These are phyloP conservation scores for Prionailurus bengalensis DNA, from an alignment of 2,113 vertebrate species.

Conservation along the genomic window DNA sequence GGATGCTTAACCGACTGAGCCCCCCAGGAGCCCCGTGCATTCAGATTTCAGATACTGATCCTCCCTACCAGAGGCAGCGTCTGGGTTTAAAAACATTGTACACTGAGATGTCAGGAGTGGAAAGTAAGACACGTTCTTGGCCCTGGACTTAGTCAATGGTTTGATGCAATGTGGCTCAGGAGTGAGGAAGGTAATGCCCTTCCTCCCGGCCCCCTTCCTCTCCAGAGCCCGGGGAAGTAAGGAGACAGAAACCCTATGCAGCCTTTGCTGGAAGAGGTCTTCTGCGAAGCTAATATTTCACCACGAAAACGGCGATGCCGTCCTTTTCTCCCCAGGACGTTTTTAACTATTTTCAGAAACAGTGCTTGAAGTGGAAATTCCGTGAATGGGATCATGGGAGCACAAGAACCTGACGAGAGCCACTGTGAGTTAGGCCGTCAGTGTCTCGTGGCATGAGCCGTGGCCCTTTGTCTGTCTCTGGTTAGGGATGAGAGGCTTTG, in stretches of 20 bases:
- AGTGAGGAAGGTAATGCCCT: neutral
- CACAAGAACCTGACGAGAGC: neutral
- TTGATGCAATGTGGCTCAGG: too few species aligned
- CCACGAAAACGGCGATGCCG: neutral
- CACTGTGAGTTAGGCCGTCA: neutral
- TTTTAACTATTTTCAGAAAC: conserved; percentile 1
- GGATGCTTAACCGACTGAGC: too few species aligned
- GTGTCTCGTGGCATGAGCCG: neutral
- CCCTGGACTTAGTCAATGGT: neutral
- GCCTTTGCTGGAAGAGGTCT: neutral
- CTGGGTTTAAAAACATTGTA: neutral
- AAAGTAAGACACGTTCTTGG: neutral
- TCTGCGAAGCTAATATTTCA: neutral
- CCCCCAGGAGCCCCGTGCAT: too few species aligned
- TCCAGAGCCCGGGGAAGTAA: neutral
- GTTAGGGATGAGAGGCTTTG: neutral
- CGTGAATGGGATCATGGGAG: neutral
- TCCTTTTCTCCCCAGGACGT: neutral
- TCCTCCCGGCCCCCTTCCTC: neutral
- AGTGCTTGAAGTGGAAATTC: neutral
- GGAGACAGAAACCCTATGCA: accelerated
- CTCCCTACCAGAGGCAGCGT: neutral
- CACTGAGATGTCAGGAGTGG: neutral
- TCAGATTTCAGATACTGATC: neutral
- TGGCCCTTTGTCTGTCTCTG: neutral